Percentiles rank a stretch among this genome's conserved stretches.
Evolutionary conservation across 2,113 vertebrate genomes (phyloP).

Genomic region (Siniperca knerii): DNA sequence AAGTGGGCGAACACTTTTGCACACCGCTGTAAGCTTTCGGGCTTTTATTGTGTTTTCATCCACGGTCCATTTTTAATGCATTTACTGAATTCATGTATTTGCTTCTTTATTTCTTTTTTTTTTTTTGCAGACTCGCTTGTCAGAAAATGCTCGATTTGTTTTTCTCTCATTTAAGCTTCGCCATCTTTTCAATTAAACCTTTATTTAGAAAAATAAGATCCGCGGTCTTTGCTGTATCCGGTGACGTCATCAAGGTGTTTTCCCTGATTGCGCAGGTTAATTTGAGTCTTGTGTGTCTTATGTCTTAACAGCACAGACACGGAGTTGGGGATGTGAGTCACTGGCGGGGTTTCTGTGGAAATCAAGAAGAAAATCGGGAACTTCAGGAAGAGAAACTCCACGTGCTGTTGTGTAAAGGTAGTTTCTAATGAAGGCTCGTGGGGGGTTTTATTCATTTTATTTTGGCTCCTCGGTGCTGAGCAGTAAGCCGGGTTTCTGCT

Average conservation of each 20-base stretch:
- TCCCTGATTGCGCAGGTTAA: neutral
- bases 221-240: too few relatives aligned
- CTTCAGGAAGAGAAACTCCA: neutral
- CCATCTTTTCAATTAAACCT: too few relatives aligned
- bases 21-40: too few relatives aligned
- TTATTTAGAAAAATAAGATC: constrained; percentile 17
- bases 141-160: too few relatives aligned
- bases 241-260: constrained; percentile 29
- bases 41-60: too few relatives aligned
- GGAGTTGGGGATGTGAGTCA: neutral
- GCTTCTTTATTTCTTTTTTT: neutral
- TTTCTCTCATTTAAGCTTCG: too few relatives aligned
- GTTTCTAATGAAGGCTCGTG: neutral
- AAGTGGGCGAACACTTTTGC: too few relatives aligned
- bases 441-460: neutral
- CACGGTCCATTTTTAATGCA: too few relatives aligned
- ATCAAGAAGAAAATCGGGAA: neutral
- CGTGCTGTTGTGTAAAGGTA: too few relatives aligned
- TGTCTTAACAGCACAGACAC: too few relatives aligned
- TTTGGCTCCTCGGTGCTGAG: neutral
- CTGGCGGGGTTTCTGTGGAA: neutral
- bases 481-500: neutral
- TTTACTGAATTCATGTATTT: too few relatives aligned
- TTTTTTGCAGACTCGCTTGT: neutral
- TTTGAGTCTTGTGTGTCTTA: too few relatives aligned